Base-by-base conservation (phyloP, 2,888 invertebrate genomes). In the Pandemis corylana region DNA sequence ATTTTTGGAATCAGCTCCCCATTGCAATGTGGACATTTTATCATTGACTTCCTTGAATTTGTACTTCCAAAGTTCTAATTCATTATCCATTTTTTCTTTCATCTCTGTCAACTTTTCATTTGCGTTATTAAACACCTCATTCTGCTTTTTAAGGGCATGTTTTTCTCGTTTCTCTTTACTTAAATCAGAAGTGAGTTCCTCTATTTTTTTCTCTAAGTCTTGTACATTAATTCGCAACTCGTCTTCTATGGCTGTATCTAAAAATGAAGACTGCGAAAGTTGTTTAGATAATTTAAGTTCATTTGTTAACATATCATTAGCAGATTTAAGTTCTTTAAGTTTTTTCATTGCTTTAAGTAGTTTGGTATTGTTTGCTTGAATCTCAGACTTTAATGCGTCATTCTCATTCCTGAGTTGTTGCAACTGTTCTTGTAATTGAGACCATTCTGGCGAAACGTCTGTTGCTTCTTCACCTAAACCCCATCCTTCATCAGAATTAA, bases 271-370 rank as follows among this genome's bases (percentile, higher is more conserved):
- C 72, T 94, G 91, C 15, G 94, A 92, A 64, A 95, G 81, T 69
- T 95, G 94, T 80, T 94, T 95, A 51, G 93, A 92, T 41, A 93
- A 87, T 80, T 94, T 95, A 75, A 95, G 81, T 85, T 96, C 95
- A 72, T 94, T 94, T 12, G 90, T 89, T 53, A 96, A 86, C 79
- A 95, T 92, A 53, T 97, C 96, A 83, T 96, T 95, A 76, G 95
- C 95, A 2, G 90, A 89, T 88, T 98, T 98, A 71, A 97, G 95
- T 84, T 97, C 97, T 87, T 98, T 98, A 62, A 98, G 90, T 88
- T 98, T 98, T 82, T 97, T 97, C 80, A 98, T 92, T 78, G 98
- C 95, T 90, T 97, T 98, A 1, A 96, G 95, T 46, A 96, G 96
- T 85, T 97, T 97, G 0, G 96, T 89, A 86, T 97, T 96, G 76